Evolutionary conservation across 2,888 invertebrate genomes (phyloP), one percentile per base, ranked within the genome.

Genomic region (Stratiomys singularior): DNA sequence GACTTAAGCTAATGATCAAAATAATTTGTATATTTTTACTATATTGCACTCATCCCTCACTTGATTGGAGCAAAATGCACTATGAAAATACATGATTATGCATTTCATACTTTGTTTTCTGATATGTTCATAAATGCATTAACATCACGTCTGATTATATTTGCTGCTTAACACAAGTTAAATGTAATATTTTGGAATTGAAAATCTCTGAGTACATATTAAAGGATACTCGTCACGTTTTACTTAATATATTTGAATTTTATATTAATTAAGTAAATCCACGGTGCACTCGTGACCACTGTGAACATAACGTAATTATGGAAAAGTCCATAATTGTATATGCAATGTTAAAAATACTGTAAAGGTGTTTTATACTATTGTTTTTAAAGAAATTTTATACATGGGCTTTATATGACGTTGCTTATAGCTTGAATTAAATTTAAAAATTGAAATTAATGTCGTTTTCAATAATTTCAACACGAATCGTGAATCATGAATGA

Each of bases 301-400:
- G 37, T 37, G 37, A 5, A 37, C 37, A 9, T 37, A 37, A 37
- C 3, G 37, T 5, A 37, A 37, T 37, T 37, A 37, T 9, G 37
- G 37, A 37, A 3, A 37, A 37, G 3, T 37, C 15, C 63, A 3
- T 25, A 63, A 27, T 58, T 58, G 2, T 58, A 58, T 58, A 27
- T 15, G n/a, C 11, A 63, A 9, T 23, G 9, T 37, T 37, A 63
- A 63, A 44, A 66, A 69, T 47, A 69, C 47, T 47, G 7, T 30
- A 27, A 28, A 30, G 11, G 25, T 69, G 30, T 69, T 69, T 69
- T 69, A 47, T 47, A 47, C 21, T 64, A 69, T 69, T 69, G 46
- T 69, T 69, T 69, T 69, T 69, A 25, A 37, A 18, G 69, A 69
- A 23, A 15, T 69, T 69, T 69, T 69, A 69, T 69, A 69, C 69